phyloP scores from a whole-genome alignment of 2,888 invertebrate species.

The Leucania comma region DNA sequence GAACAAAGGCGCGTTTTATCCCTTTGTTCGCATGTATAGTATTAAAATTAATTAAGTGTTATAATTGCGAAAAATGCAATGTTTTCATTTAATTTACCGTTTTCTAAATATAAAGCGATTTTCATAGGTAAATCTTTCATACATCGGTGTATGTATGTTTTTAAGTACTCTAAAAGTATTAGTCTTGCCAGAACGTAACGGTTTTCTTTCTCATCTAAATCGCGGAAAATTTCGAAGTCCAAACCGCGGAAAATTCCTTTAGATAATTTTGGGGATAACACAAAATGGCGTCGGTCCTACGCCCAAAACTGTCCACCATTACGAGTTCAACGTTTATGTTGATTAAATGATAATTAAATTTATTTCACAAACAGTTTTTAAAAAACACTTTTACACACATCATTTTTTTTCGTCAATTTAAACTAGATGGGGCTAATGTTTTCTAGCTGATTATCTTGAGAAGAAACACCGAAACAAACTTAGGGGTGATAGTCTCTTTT shows the following conservation, averaged over 20 bases:
- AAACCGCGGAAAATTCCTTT: neutral
- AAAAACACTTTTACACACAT: too few species aligned
- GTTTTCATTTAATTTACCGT: neutral
- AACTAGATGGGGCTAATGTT: too few species aligned
- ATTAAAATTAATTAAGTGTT: neutral
- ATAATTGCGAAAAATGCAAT: neutral
- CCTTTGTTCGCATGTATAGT: neutral
- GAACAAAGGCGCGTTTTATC: neutral
- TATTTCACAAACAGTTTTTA: too few species aligned
- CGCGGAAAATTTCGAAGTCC: neutral
- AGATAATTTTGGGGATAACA: neutral
- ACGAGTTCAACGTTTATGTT: neutral
- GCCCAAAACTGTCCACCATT: slow-evolving; percentile 2
- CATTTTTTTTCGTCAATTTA: too few species aligned
- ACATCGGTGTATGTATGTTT: neutral
- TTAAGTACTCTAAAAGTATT: neutral
- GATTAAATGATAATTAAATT: too few species aligned
- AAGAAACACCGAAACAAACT: too few species aligned
- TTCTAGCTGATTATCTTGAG: too few species aligned
- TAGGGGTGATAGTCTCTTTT: too few species aligned
- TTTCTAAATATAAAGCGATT: neutral
- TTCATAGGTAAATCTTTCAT: neutral
- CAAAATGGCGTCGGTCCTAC: slow-evolving; percentile 24
- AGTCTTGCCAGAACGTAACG: neutral
- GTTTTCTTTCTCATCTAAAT: neutral